Evolutionary conservation across 1,140 invertebrate species (phyloP).

Genomic region (Onthophagus taurus): DNA sequence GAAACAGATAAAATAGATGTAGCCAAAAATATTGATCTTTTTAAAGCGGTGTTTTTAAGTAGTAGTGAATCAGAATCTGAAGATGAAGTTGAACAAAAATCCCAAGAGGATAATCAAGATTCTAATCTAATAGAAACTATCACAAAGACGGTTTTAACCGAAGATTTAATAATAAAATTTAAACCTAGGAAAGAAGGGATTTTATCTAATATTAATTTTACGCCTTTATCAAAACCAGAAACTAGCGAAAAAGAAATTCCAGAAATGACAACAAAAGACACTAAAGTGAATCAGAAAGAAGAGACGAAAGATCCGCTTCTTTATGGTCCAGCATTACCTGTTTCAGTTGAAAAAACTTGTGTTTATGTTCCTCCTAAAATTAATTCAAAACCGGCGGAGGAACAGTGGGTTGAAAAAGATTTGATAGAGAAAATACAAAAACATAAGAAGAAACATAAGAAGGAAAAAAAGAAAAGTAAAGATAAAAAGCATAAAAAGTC

Average conservation of each 20-base stretch:
- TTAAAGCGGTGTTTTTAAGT: constrained; percentile 34
- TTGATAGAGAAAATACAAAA: constrained; percentile 18
- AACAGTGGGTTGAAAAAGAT: constrained; percentile 32
- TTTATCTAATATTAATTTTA: constrained; percentile 30
- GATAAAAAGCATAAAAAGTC: constrained; percentile 9
- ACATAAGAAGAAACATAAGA: constrained; percentile 24
- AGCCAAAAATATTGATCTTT: constrained; percentile 32
- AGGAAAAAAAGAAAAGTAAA: constrained; percentile 20
- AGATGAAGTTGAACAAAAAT: constrained; percentile 15
- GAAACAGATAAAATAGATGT: constrained; percentile 32
- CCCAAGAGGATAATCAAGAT: constrained; percentile 16
- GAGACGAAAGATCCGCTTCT: constrained; percentile 5
- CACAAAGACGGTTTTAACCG: constrained; percentile 27
- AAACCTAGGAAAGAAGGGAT: constrained; percentile 34
- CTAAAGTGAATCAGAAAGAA: background rate
- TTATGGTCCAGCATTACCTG: constrained; percentile 32
- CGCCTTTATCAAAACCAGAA: constrained; percentile 1
- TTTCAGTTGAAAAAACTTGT: constrained; percentile 13
- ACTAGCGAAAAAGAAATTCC: constrained; percentile 2
- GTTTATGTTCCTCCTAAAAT: background rate
- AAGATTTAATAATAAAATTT: constrained; percentile 32
- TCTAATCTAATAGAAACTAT: constrained; percentile 20
- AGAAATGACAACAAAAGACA: background rate
- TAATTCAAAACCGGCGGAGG: constrained; percentile 14
- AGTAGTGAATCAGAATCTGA: constrained; percentile 32